phyloP scores from a whole-genome alignment of 2,797 vertebrate species.

The Hydrophis major region DNA sequence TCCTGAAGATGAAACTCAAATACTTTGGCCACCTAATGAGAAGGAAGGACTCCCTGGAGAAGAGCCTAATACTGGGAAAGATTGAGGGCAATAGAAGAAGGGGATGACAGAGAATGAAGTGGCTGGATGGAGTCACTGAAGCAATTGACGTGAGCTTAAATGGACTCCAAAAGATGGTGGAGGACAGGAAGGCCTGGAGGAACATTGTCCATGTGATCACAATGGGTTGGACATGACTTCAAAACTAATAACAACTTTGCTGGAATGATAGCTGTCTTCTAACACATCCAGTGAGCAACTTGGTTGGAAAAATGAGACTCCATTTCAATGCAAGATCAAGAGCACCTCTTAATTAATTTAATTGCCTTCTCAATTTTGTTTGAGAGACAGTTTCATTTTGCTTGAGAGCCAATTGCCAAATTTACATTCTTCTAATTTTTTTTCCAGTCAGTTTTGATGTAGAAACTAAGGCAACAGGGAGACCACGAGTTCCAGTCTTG shows the following conservation, averaged over 20 bases:
- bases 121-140: no score
- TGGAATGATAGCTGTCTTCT: neutral
- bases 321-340: neutral
- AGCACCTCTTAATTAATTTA: neutral
- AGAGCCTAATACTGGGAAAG: no score
- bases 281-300: neutral
- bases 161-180: no score
- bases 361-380: neutral
- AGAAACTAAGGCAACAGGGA: neutral
- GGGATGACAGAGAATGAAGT: no score
- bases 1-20: no score
- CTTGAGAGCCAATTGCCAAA: neutral
- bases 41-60: no score
- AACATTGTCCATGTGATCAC: no score
- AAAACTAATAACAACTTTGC: neutral
- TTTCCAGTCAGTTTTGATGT: neutral
- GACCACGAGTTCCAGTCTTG: neutral
- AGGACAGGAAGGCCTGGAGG: no score
- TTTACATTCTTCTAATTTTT: neutral
- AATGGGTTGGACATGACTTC: no score
- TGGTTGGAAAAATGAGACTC: neutral
- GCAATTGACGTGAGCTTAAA: no score
- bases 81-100: no score
- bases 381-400: neutral
- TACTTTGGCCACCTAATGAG: no score